Conservation (phyloP, 2,888 invertebrate species). For the Ochropleura leucogaster region DNA sequence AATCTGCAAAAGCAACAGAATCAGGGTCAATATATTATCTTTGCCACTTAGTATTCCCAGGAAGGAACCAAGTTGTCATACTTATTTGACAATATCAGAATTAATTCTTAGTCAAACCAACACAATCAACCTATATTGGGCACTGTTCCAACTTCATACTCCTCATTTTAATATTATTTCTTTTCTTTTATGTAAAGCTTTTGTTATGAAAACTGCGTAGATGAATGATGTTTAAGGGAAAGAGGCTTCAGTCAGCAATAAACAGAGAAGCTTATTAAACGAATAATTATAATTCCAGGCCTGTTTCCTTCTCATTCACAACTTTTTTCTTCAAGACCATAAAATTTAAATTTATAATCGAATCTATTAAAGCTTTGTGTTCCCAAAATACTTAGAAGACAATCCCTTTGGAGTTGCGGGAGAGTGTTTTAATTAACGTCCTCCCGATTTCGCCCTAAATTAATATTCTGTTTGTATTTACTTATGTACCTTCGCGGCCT, state of each 20-base stretch:
- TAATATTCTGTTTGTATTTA: constrained; percentile 60
- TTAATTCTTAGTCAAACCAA: constrained; percentile 9
- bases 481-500: constrained; percentile 13
- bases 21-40: background rate
- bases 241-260: constrained; percentile 7
- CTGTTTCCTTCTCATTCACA: constrained; percentile 46
- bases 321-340: constrained; percentile 62
- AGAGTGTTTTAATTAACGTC: constrained; percentile 64
- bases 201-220: constrained; percentile 3
- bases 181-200: background rate
- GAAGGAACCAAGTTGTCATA: constrained; percentile 1
- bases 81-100: constrained; percentile 23
- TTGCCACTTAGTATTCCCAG: constrained; percentile 14
- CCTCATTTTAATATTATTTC: background rate
- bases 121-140: background rate
- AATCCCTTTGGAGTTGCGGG: constrained; percentile 55
- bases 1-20: background rate
- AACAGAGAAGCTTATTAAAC: constrained; percentile 7
- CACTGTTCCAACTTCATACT: constrained; percentile 1
- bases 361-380: constrained; percentile 66
- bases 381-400: constrained; percentile 61
- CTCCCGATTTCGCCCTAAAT: constrained; percentile 40
- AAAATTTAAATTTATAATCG: constrained; percentile 70
- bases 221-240: background rate
- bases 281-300: constrained; percentile 33